Evolutionary conservation across 1,140 invertebrate genomes (phyloP).

Genomic region (Agraylea sexmaculata): DNA sequence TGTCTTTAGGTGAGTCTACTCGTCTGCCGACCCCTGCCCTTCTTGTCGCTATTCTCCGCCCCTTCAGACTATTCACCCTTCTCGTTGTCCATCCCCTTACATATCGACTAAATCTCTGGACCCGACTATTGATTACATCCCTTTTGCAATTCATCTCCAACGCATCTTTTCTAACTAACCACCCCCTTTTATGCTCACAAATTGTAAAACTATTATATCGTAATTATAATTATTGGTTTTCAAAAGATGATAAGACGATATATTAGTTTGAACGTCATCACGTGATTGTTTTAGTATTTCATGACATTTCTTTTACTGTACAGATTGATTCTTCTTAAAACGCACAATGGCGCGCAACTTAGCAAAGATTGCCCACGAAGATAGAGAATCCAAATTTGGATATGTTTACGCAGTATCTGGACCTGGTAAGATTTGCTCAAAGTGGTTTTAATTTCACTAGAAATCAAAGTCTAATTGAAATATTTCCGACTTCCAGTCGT

Average conservation of each 20-base stretch:
- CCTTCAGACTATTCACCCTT: too few relatives aligned
- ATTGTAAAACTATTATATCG: conserved; percentile 19
- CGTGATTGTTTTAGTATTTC: neutral
- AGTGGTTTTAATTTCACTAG: conserved; percentile 1
- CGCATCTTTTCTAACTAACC: too few relatives aligned
- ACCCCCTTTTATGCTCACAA: neutral
- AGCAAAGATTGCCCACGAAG: conserved; percentile 68
- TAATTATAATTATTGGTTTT: conserved; percentile 21
- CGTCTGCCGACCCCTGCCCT: too few relatives aligned
- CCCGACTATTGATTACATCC: too few relatives aligned
- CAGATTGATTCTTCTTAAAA: conserved; percentile 25
- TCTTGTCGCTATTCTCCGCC: too few relatives aligned
- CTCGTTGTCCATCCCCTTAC: too few relatives aligned
- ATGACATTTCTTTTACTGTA: neutral
- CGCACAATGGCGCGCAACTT: conserved; percentile 44
- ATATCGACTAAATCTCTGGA: too few relatives aligned
- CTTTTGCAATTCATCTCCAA: too few relatives aligned
- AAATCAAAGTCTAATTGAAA: too few relatives aligned
- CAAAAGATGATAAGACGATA: conserved; percentile 25
- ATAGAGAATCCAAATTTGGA: conserved; percentile 81
- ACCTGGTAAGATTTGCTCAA: conserved; percentile 64
- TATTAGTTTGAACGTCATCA: neutral
- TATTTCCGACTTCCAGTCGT: conserved; percentile 93
- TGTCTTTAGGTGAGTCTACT: too few relatives aligned
- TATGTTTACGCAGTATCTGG: conserved; percentile 96